Evolutionary conservation across 2,888 invertebrate genomes (phyloP).

Genomic region (Scaptomyza polygonia): DNA sequence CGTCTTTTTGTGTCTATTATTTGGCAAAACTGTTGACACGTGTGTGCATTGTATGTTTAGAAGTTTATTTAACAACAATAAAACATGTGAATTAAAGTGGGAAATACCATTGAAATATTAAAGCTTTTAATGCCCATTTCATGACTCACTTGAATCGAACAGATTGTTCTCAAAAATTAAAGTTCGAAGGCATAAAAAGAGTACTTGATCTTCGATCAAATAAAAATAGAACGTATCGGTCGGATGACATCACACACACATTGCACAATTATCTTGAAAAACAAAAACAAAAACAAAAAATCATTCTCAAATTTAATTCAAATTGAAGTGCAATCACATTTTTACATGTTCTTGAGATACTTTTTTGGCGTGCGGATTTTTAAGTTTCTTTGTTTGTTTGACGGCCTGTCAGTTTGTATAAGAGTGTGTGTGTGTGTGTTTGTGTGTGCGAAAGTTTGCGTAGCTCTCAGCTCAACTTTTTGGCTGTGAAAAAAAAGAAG

Average conservation of each 20-base stretch:
- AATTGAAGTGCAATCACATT: constrained; percentile 55
- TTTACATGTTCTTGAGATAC: constrained; percentile 16
- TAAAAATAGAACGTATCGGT: constrained; percentile 1
- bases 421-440: constrained; percentile 1
- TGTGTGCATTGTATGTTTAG: constrained; percentile 16
- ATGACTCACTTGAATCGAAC: not conserved
- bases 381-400: constrained; percentile 38
- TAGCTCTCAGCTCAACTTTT: constrained; percentile 45
- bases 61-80: no score
- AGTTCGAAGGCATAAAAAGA: not conserved
- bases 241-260: constrained; percentile 44
- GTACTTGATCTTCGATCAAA: constrained; percentile 8
- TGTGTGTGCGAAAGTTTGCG: constrained; percentile 59
- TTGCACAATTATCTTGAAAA: constrained; percentile 47
- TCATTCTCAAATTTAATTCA: constrained; percentile 38
- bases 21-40: constrained; percentile 40
- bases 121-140: not conserved
- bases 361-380: constrained; percentile 42
- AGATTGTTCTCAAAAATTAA: not conserved
- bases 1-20: constrained; percentile 8
- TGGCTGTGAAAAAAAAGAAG: constrained; percentile 45
- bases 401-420: constrained; percentile 9
- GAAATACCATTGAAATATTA: not conserved
- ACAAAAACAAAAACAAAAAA: constrained; percentile 32
- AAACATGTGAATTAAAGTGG: not conserved